These are phyloP conservation scores for Leptonema lineaticorne DNA, from an alignment of 1,140 invertebrate species.

Conservation along the genomic window DNA sequence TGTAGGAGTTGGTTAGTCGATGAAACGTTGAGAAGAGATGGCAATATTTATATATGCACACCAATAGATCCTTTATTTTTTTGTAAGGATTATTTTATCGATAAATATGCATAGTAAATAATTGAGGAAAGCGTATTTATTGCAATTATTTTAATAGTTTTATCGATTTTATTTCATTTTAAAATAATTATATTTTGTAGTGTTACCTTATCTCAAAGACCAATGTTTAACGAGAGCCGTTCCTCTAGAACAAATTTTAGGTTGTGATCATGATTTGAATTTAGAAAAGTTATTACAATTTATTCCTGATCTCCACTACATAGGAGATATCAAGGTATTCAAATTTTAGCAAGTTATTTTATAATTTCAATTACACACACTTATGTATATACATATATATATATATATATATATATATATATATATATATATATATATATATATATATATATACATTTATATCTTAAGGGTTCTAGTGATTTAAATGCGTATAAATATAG, in stretches of 20 bases:
- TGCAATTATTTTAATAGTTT: not conserved
- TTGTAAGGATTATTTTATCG: constrained; percentile 51
- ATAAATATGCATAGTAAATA: constrained; percentile 55
- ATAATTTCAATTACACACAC: too few relatives aligned
- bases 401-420: too few relatives aligned
- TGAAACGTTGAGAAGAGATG: constrained; percentile 72
- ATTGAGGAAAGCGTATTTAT: constrained; percentile 15
- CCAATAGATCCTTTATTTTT: constrained; percentile 74
- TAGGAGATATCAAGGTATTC: constrained; percentile 67
- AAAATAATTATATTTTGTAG: constrained; percentile 46
- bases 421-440: too few relatives aligned
- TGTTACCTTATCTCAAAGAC: constrained; percentile 59
- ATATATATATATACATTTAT: constrained; percentile 22
- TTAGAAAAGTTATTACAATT: constrained; percentile 47
- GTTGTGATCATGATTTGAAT: constrained; percentile 45
- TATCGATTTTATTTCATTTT: constrained; percentile 24
- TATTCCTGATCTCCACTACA: constrained; percentile 54
- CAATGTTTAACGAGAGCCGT: constrained; percentile 61
- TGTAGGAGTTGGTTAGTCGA: constrained; percentile 71
- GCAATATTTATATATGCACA: constrained; percentile 69
- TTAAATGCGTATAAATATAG: constrained; percentile 77
- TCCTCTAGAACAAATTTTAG: constrained; percentile 70
- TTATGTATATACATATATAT: too few relatives aligned
- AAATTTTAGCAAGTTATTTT: too few relatives aligned
- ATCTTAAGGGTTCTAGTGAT: constrained; percentile 62